Percentiles rank a stretch among this genome's conserved stretches.
Conservation (phyloP, 2,113 vertebrate genomes). For the Pogona vitticeps region DNA sequence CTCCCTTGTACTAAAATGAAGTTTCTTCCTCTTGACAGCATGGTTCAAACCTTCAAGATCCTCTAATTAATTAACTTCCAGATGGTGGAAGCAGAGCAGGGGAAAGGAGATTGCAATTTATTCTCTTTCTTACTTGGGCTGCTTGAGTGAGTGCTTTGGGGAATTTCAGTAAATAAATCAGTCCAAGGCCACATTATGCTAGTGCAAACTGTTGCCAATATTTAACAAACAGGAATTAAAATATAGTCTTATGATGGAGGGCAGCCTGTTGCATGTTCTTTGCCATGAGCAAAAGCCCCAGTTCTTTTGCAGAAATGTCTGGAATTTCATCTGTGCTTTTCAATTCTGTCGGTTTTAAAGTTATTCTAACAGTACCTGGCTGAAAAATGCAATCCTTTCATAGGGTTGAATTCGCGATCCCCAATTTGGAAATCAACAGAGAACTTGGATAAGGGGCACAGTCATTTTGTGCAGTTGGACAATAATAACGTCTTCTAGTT, state of each 20-base stretch:
- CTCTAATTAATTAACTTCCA: conserved; percentile 54
- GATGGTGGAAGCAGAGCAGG: conserved; percentile 16
- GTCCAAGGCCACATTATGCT: background rate
- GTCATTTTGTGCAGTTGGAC: background rate
- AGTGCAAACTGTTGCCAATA: background rate
- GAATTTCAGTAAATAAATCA: conserved; percentile 2
- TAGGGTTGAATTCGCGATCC: background rate
- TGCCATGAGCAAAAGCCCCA: background rate
- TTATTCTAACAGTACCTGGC: background rate
- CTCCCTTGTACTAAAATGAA: background rate
- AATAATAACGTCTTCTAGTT: background rate
- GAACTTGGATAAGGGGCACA: background rate
- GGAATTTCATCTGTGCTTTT: conserved; percentile 17
- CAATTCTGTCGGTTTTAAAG: background rate
- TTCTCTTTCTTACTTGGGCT: conserved; percentile 24
- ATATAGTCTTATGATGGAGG: background rate
- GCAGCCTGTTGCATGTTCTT: background rate
- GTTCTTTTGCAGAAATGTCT: background rate
- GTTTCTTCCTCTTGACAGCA: background rate
- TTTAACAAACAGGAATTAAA: conserved; percentile 16
- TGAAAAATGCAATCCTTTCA: background rate
- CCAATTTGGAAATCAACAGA: background rate
- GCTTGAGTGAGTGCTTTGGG: background rate
- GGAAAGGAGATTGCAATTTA: conserved; percentile 33
- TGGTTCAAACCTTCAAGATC: conserved; percentile 40